Percentiles rank a stretch among this genome's conserved stretches.
phyloP scores from a whole-genome alignment of 2,113 vertebrate genomes.

The Danionella cerebrum region DNA sequence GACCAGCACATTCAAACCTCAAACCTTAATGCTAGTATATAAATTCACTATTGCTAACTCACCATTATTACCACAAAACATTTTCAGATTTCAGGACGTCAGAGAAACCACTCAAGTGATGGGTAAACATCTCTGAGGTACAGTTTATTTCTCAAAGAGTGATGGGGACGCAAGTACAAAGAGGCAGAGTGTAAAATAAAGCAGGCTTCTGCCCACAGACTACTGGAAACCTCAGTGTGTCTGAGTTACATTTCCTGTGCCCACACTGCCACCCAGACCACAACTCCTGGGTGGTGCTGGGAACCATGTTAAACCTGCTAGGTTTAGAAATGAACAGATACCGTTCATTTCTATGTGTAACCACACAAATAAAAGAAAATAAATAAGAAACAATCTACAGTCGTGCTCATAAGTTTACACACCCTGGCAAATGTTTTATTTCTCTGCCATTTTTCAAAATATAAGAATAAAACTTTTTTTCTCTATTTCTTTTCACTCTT shows the following conservation, averaged over 20 bases:
- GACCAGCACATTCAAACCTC: too few relatives aligned
- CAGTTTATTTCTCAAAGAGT: slow-evolving; percentile 30
- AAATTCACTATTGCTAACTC: neutral
- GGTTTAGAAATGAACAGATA: slow-evolving; percentile 42
- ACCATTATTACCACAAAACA: neutral
- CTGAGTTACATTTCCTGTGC: slow-evolving; percentile 35
- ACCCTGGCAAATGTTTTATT: too few relatives aligned
- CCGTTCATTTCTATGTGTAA: too few relatives aligned
- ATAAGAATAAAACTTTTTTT: too few relatives aligned
- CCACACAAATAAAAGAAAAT: too few relatives aligned
- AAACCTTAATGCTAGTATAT: neutral
- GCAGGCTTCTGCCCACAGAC: slow-evolving; percentile 30
- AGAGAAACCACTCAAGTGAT: neutral
- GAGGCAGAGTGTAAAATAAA: slow-evolving; percentile 27
- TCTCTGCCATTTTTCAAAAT: too few relatives aligned
- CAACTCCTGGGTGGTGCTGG: slow-evolving; percentile 47
- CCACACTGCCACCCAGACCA: slow-evolving; percentile 35
- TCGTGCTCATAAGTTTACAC: too few relatives aligned
- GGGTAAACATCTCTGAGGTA: slow-evolving; percentile 15
- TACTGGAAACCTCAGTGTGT: slow-evolving; percentile 30
- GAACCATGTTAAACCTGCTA: slow-evolving; percentile 32
- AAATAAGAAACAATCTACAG: too few relatives aligned
- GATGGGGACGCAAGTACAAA: slow-evolving; percentile 27
- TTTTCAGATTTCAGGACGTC: neutral
- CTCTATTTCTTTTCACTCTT: too few relatives aligned